Percentiles rank a stretch among this genome's conserved stretches.
Evolutionary conservation across 1,140 invertebrate genomes (phyloP).

Genomic region (Holcopasites calliopsidis): DNA sequence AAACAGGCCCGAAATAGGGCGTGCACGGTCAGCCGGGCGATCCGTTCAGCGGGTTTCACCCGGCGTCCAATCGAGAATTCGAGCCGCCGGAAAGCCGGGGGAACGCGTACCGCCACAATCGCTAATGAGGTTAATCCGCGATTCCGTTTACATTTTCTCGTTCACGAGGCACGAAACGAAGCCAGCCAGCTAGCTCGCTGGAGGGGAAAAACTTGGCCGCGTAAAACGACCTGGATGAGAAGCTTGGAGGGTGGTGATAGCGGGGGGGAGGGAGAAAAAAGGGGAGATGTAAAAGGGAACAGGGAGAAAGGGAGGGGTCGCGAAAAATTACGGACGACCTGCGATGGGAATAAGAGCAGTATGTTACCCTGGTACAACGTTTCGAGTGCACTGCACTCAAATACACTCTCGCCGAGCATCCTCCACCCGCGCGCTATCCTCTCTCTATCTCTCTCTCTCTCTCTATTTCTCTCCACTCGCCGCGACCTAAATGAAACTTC

Average conservation of each 20-base stretch:
- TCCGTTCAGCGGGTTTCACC: slow-evolving; percentile 23
- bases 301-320: slow-evolving; percentile 29
- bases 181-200: background rate
- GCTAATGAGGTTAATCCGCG: slow-evolving; percentile 50
- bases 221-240: slow-evolving; percentile 26
- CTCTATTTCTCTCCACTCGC: slow-evolving; percentile 33
- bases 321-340: slow-evolving; percentile 44
- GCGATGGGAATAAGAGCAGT: slow-evolving; percentile 54
- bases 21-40: background rate
- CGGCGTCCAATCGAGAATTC: slow-evolving; percentile 43
- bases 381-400: slow-evolving; percentile 53
- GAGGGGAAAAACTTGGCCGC: background rate
- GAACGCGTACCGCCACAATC: slow-evolving; percentile 28
- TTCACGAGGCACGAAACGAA: slow-evolving; percentile 44
- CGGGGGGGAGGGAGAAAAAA: background rate
- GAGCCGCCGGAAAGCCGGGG: slow-evolving; percentile 32
- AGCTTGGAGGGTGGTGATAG: background rate
- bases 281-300: slow-evolving; percentile 38
- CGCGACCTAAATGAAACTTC: slow-evolving; percentile 50
- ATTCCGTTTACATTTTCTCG: slow-evolving; percentile 48
- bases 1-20: slow-evolving; percentile 31
- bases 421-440: slow-evolving; percentile 7
- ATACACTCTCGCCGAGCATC: slow-evolving; percentile 37
- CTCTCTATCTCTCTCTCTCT: slow-evolving; percentile 13
- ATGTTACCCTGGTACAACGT: slow-evolving; percentile 49